Base-by-base conservation (phyloP, 2,113 vertebrate genomes). In the Lynx canadensis region DNA sequence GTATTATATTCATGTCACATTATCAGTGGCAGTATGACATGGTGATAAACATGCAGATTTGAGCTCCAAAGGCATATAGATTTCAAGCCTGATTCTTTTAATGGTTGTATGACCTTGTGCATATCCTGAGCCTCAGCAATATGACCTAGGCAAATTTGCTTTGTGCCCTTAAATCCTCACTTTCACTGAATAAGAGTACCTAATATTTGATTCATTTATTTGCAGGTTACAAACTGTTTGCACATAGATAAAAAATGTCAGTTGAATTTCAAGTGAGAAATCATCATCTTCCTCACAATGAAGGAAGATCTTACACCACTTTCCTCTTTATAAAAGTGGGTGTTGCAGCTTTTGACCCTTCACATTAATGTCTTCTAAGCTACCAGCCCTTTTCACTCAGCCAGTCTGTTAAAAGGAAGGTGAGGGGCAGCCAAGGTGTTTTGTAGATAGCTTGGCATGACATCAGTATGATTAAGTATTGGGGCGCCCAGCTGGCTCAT, bases 191-290 rank as follows among this genome's bases (percentile, higher is more conserved):
- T 83, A 73, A 76, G 8, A 80, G 5, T 74, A 60, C 9, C 68
- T 88, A 88, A 33, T 92, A 86, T 81, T 95, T 92, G 73, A 33
- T 91, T 31, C 10, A 45, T 52, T n/a, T 41, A 0, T 89, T 45
- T 73, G 9, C 23, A 88, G 38, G 29, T 38, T 96, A 48, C 7
- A 94, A 36, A 41, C 33, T 79, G 11, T 82, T 50, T 94, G 41
- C 73, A 78, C 48, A 25, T 38, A 66, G 52, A 66, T 79, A 68
- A 50, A 89, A 80, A 89, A 81, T 74, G 93, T n/a, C 23, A 82
- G 13, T 88, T 91, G 76, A 91, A 83, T 83, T 95, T 89, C 13
- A 95, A 82, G 74, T 69, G 23, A 93, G 38, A 81, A 91, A 91
- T 90, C 55, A 71, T 73, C 65, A 25, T 92, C 38, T 80, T 85